Evolutionary conservation across 1,140 invertebrate species (phyloP).

Genomic region (Orius insidiosus): DNA sequence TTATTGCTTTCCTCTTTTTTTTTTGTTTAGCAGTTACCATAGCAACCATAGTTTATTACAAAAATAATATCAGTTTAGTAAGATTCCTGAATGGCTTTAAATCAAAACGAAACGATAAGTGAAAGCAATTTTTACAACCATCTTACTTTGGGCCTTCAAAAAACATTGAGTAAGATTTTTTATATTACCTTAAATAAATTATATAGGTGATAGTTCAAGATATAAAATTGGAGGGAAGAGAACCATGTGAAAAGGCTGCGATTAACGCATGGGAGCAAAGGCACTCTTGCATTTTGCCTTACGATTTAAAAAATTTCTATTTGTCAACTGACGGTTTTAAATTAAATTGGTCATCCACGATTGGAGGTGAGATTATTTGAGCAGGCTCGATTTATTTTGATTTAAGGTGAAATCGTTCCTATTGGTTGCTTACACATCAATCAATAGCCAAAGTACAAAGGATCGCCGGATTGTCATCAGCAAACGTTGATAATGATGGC

Average conservation of each 20-base stretch:
- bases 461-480: slow-evolving; percentile 21
- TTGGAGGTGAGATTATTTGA: slow-evolving; percentile 38
- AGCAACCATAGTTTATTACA: no score
- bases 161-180: slow-evolving; percentile 13
- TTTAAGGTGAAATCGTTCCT: slow-evolving; percentile 19
- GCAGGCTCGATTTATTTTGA: slow-evolving; percentile 6
- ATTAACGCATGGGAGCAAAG: slow-evolving; percentile 63
- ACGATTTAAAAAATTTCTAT: slow-evolving; percentile 76
- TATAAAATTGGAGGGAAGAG: slow-evolving; percentile 41
- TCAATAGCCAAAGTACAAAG: slow-evolving; percentile 23
- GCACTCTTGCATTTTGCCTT: slow-evolving; percentile 54
- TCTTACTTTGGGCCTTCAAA: slow-evolving; percentile 12
- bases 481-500: slow-evolving; percentile 15
- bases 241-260: slow-evolving; percentile 41
- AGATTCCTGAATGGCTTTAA: no score
- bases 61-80: no score
- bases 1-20: no score
- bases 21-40: no score
- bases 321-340: slow-evolving; percentile 71
- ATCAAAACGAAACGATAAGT: no score
- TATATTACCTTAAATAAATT: slow-evolving; percentile 3
- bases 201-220: slow-evolving; percentile 47
- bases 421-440: slow-evolving; percentile 33
- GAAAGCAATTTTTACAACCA: slow-evolving; percentile 13
- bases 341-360: slow-evolving; percentile 71